Conservation (phyloP, 2,888 invertebrate species). For the Asteroscopus sphinx region DNA sequence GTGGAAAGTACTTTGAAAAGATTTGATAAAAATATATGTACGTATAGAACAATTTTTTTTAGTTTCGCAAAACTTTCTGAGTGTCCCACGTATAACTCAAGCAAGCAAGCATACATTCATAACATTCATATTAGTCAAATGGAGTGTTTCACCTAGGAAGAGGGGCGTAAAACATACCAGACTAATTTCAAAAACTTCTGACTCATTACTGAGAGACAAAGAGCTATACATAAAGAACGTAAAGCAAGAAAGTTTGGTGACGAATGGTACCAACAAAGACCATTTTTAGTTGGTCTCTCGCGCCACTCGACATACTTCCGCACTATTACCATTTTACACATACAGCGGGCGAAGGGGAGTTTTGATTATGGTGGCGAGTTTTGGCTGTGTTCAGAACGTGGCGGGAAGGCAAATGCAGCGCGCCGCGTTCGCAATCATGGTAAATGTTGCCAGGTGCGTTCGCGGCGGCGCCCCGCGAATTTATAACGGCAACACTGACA, state of each 20-base stretch:
- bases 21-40: no score
- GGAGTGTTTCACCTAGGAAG: constrained; percentile 50
- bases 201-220: constrained; percentile 79
- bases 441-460: constrained; percentile 86
- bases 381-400: constrained; percentile 58
- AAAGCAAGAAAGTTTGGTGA: constrained; percentile 72
- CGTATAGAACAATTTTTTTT: no score
- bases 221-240: constrained; percentile 69
- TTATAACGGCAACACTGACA: constrained; percentile 86
- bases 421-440: constrained; percentile 80
- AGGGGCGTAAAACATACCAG: constrained; percentile 50
- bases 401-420: constrained; percentile 74
- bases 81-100: constrained; percentile 43
- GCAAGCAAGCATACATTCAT: constrained; percentile 57
- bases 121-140: constrained; percentile 71
- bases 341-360: constrained; percentile 30
- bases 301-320: neutral
- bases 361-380: constrained; percentile 40
- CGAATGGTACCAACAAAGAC: constrained; percentile 55
- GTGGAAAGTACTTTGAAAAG: no score
- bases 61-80: no score
- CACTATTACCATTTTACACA: neutral
- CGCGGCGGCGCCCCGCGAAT: constrained; percentile 78
- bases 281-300: constrained; percentile 48
- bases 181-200: constrained; percentile 73